Evolutionary conservation across 2,797 vertebrate genomes (phyloP).

Genomic region (Melopsittacus undulatus): DNA sequence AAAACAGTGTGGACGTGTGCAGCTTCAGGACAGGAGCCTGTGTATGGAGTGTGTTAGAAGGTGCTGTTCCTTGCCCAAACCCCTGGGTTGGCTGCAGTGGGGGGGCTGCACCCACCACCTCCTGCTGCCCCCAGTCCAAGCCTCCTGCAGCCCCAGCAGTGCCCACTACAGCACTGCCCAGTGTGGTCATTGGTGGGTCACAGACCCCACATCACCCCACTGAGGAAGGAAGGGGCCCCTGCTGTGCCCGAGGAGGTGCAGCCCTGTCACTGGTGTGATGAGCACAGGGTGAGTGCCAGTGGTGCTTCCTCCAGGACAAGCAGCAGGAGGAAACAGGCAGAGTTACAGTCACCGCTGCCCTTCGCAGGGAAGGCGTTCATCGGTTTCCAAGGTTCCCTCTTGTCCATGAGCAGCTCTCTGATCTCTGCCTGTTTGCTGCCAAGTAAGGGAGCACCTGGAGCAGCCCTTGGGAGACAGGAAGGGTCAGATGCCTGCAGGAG

Average conservation of each 20-base stretch:
- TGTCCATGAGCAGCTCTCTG: not conserved
- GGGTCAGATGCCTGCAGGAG: not conserved
- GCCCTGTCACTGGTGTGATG: not conserved
- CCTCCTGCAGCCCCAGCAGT: not conserved
- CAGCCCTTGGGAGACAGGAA: not conserved
- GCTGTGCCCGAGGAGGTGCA: not conserved
- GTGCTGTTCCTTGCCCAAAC: not conserved
- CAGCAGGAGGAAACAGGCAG: not conserved
- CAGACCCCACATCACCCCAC: not conserved
- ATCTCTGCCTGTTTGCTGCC: not conserved
- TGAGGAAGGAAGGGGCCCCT: not conserved
- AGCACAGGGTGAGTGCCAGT: not conserved
- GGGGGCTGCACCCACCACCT: not conserved
- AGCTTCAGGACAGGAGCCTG: not conserved
- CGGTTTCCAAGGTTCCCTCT: not conserved
- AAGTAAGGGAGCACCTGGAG: not conserved
- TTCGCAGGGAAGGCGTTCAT: not conserved
- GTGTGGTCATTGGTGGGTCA: not conserved
- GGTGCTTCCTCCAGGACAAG: not conserved
- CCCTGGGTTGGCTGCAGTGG: not conserved
- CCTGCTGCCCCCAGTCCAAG: not conserved
- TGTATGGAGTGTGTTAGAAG: not conserved
- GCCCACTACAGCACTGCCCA: not conserved
- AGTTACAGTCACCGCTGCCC: not conserved
- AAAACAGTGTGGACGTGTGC: not conserved